These are phyloP conservation scores for Acrocephalus kingi DNA, from an alignment of 2,113 vertebrate genomes.

Conservation along the genomic window DNA sequence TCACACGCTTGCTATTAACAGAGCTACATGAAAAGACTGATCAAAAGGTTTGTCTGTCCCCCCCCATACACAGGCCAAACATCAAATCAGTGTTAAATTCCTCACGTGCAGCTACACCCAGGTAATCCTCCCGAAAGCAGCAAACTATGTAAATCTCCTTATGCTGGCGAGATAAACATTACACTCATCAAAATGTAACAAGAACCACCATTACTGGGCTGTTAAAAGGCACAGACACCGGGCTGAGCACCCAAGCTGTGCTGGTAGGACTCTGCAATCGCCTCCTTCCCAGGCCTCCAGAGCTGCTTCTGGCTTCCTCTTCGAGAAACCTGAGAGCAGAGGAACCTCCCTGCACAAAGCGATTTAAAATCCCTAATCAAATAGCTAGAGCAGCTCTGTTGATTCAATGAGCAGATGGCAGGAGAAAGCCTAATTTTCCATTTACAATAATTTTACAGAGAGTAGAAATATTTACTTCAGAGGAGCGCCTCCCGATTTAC, in stretches of 20 bases:
- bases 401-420: slow-evolving; percentile 45
- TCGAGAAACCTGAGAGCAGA: not conserved
- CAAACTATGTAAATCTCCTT: slow-evolving; percentile 75
- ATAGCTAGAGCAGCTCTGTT: slow-evolving; percentile 1
- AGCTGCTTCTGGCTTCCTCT: not conserved
- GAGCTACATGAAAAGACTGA: slow-evolving; percentile 52
- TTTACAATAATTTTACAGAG: slow-evolving; percentile 40
- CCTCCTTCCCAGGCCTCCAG: not conserved
- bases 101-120: slow-evolving; percentile 73
- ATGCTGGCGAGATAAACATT: slow-evolving; percentile 57
- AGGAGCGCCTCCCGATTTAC: slow-evolving; percentile 29
- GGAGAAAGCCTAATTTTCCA: slow-evolving; percentile 53
- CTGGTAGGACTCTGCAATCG: fast-evolving
- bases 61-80: slow-evolving; percentile 51
- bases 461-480: slow-evolving; percentile 52
- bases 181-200: slow-evolving; percentile 49
- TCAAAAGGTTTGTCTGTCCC: slow-evolving; percentile 57
- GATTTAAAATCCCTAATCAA: slow-evolving; percentile 37
- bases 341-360: not conserved
- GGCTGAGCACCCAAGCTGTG: not conserved
- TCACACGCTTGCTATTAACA: not conserved
- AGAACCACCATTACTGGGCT: not conserved
- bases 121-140: slow-evolving; percentile 73
- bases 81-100: slow-evolving; percentile 75
- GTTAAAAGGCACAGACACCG: not conserved